These are phyloP conservation scores for Eupsittula cactorum DNA, from an alignment of 2,113 vertebrate genomes.

Conservation along the genomic window DNA sequence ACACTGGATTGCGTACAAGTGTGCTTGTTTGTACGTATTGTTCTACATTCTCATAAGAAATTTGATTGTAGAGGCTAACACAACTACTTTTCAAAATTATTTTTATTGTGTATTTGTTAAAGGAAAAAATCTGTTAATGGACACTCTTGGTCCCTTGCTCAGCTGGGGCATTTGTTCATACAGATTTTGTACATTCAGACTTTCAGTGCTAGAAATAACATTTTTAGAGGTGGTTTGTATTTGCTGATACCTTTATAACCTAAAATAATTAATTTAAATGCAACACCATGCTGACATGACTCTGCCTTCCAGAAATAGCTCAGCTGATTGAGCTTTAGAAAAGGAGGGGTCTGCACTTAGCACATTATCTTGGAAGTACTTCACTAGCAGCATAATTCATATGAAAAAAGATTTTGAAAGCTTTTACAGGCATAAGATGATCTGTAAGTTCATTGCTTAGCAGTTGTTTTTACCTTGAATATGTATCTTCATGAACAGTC, in stretches of 20 bases:
- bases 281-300: not conserved
- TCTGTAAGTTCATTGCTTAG: not conserved
- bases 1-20: not conserved
- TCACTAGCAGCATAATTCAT: not conserved
- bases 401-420: not conserved
- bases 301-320: not conserved
- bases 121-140: not conserved
- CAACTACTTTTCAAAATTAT: not conserved
- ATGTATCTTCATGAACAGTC: not conserved
- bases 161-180: not conserved
- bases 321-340: not conserved
- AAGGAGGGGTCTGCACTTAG: not conserved
- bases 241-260: not conserved
- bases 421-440: not conserved
- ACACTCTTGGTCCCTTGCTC: not conserved
- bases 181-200: not conserved
- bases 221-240: not conserved
- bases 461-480: not conserved
- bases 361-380: not conserved
- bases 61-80: not conserved
- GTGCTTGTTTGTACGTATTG: not conserved
- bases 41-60: not conserved
- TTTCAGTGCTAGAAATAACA: not conserved
- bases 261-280: not conserved
- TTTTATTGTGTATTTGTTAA: not conserved